These are phyloP conservation scores for Artibeus jamaicensis DNA, from an alignment of 2,797 vertebrate genomes.

Conservation along the genomic window DNA sequence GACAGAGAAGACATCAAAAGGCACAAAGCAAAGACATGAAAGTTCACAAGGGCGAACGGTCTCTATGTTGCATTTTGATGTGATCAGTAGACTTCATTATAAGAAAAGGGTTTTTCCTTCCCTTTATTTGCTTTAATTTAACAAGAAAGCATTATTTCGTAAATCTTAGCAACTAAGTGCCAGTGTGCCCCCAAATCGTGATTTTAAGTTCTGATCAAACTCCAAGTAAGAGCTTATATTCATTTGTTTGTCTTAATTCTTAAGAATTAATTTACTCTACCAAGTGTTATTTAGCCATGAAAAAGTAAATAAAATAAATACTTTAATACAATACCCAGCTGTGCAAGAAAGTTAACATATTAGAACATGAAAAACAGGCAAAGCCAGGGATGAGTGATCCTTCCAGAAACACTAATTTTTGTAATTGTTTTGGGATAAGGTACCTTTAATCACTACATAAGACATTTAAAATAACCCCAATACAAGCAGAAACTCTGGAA, in stretches of 20 bases:
- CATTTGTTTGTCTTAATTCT: background rate
- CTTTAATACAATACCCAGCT: background rate
- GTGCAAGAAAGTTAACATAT: background rate
- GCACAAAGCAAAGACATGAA: background rate
- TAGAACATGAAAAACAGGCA: background rate
- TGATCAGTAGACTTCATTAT: background rate
- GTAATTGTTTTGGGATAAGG: background rate
- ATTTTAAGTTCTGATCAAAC: conserved; percentile 13
- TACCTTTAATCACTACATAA: background rate
- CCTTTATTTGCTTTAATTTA: background rate
- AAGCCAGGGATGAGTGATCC: background rate
- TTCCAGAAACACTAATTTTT: background rate
- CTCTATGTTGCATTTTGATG: background rate
- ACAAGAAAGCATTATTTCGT: background rate
- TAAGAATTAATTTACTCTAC: conserved; percentile 5
- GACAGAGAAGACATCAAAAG: background rate
- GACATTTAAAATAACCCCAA: background rate
- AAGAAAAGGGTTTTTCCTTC: background rate
- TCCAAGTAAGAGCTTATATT: background rate
- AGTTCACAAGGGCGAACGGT: background rate
- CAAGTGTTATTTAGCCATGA: background rate
- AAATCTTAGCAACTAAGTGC: background rate
- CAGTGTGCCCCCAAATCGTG: background rate
- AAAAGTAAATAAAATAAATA: conserved; percentile 5
- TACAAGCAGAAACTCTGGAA: background rate